Conservation (phyloP, 2,113 vertebrate species). For the Chelonoidis abingdonii region DNA sequence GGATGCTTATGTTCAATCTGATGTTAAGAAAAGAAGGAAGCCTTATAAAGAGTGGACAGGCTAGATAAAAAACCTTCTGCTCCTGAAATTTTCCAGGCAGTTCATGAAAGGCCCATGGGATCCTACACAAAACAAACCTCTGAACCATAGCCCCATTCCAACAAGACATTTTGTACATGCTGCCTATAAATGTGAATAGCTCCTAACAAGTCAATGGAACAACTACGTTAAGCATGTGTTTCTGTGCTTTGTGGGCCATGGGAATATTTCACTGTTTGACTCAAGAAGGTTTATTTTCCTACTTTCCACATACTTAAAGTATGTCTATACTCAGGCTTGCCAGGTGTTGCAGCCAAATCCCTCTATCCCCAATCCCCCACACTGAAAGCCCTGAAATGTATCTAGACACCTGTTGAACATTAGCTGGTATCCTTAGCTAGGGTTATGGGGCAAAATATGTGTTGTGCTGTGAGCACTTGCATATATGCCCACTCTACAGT, state of each 20-base stretch:
- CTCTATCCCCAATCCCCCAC: no score
- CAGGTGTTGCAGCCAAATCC: no score
- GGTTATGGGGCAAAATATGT: no score
- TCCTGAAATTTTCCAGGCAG: background rate
- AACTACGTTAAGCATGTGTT: background rate
- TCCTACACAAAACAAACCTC: background rate
- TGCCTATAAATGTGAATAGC: background rate
- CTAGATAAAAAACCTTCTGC: background rate
- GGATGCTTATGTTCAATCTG: background rate
- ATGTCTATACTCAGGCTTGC: no score
- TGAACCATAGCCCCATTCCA: background rate
- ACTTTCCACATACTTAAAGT: background rate
- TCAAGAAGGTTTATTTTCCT: background rate
- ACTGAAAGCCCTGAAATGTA: no score
- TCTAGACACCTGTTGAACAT: no score
- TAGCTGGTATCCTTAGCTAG: no score
- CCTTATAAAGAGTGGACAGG: background rate
- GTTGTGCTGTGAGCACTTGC: no score
- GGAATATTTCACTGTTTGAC: background rate
- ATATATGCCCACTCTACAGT: no score
- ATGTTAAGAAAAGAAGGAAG: background rate
- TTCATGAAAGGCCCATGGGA: background rate
- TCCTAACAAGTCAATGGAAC: background rate
- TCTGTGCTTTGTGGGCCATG: background rate
- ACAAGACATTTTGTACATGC: fast-evolving